A percentile compares a stretch with the other conserved stretches of the same genome.
Conservation (phyloP, 37 sponge, comb jelly and placozoan genomes). For the Geodia barretti region DNA sequence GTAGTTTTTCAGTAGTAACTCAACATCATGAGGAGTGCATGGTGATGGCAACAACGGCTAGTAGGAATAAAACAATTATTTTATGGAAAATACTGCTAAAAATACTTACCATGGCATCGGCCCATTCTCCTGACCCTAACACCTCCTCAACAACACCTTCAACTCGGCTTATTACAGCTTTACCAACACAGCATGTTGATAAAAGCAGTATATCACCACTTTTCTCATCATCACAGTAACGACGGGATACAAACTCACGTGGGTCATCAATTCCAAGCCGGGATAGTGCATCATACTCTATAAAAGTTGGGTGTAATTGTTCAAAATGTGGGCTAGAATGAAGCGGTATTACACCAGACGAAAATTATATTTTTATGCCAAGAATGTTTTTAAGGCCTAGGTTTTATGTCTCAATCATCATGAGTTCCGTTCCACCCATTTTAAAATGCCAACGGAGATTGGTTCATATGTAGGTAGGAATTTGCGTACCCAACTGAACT, state of each 20-base stretch:
- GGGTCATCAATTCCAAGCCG: conserved; percentile 79
- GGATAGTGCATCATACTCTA: conserved; percentile 80
- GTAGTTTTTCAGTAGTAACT: conserved; percentile 25
- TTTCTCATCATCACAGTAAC: conserved; percentile 13
- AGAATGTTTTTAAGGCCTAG: too few species aligned
- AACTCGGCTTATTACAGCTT: conserved; percentile 29
- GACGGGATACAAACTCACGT: conserved; percentile 30
- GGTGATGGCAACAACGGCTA: conserved; percentile 63
- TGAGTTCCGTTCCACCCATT: background rate
- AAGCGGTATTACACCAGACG: background rate
- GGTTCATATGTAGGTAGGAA: too few species aligned
- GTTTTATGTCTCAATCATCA: too few species aligned
- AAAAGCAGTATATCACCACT: conserved; percentile 35
- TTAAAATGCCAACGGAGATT: too few species aligned
- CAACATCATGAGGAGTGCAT: conserved; percentile 60
- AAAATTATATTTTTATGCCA: too few species aligned
- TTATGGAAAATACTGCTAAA: background rate
- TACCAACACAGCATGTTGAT: conserved; percentile 50
- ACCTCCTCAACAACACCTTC: conserved; percentile 77
- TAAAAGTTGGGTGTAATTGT: background rate
- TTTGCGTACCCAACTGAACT: too few species aligned
- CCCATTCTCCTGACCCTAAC: conserved; percentile 38
- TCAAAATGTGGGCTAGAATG: background rate
- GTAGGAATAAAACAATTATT: background rate
- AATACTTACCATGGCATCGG: conserved; percentile 67